Conservation (phyloP, 2,113 vertebrate species). For the Thamnaconus septentrionalis region DNA sequence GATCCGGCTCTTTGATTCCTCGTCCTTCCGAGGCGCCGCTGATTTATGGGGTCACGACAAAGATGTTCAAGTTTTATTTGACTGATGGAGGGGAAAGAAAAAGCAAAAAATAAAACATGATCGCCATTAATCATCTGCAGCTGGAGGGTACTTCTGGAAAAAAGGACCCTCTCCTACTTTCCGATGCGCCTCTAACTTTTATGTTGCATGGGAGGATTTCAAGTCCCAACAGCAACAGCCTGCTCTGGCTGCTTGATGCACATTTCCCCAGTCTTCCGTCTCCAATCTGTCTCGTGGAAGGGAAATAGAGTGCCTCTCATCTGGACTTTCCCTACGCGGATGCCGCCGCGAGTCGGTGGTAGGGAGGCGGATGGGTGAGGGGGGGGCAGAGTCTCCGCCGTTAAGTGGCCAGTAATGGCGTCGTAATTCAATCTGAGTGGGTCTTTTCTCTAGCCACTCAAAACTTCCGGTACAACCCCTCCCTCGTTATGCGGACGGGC, state of each 20-base stretch:
- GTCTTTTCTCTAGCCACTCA: conserved; percentile 65
- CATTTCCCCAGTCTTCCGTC: conserved; percentile 49
- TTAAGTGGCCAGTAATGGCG: conserved; percentile 76
- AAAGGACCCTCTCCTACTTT: conserved; percentile 11
- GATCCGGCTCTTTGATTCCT: no score
- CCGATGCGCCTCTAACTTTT: conserved; percentile 29
- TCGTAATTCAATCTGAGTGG: conserved; percentile 69
- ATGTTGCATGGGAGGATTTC: conserved; percentile 39
- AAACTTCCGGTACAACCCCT: conserved; percentile 68
- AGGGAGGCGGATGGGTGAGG: background rate
- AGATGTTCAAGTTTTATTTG: no score
- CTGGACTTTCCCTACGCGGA: conserved; percentile 55
- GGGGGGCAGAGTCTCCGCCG: conserved; percentile 49
- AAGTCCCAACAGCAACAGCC: background rate
- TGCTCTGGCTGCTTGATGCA: conserved; percentile 7
- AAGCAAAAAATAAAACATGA: no score
- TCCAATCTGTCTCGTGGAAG: conserved; percentile 52
- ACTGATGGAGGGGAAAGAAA: no score
- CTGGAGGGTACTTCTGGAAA: no score
- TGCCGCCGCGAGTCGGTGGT: conserved; percentile 35
- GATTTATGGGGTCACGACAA: no score
- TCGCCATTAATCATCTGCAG: no score
- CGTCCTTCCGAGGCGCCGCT: no score
- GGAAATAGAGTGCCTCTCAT: conserved; percentile 58
- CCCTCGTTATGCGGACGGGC: conserved; percentile 48